Base-by-base conservation (phyloP, 2,888 invertebrate species). In the Rhimphoctona megacephalus region DNA sequence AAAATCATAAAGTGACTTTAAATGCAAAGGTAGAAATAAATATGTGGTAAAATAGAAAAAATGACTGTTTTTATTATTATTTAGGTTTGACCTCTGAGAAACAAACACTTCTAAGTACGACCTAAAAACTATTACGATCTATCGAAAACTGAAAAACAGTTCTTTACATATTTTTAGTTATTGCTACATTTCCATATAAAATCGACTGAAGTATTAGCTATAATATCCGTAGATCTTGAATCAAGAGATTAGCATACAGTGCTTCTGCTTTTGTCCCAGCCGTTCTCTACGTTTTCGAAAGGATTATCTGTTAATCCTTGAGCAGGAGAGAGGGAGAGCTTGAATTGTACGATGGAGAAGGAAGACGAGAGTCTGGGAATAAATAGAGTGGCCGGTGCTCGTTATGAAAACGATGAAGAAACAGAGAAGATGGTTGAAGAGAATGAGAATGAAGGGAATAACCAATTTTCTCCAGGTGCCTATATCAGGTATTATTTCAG, bases 221-320 rank as follows among this genome's bases (percentile, higher is more conserved):
- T 39, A 89, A 89, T 90, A 92, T 92, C 90, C 91, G 90, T 90
- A 92, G 90, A 92, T 93, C 92, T 93, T 92, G 92, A 94, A 94
- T 94, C 93, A 93, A 92, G 93, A 93, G 94, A 94, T 94, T 94
- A 94, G 94, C 92, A 93, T 93, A 93, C 93, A 93, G 93, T 92
- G 92, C 93, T 94, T 93, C 92, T 91, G 93, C 93, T 93, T 93
- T 94, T 93, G 93, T 93, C 93, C 92, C 93, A 92, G 92, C 93
- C 92, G 92, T 93, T 90, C 87, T 92, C 90, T 92, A 91, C 93
- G 92, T 93, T 93, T 91, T 92, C 91, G 90, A 91, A 90, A 92
- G 92, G 93, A 93, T 94, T 93, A 94, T 93, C 92, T 92, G 93
- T 92, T 94, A 94, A 94, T 93, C 93, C 92, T 90, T 89, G 90